Evolutionary conservation across 2,888 invertebrate genomes (phyloP).

Genomic region (Phengaris alcon): DNA sequence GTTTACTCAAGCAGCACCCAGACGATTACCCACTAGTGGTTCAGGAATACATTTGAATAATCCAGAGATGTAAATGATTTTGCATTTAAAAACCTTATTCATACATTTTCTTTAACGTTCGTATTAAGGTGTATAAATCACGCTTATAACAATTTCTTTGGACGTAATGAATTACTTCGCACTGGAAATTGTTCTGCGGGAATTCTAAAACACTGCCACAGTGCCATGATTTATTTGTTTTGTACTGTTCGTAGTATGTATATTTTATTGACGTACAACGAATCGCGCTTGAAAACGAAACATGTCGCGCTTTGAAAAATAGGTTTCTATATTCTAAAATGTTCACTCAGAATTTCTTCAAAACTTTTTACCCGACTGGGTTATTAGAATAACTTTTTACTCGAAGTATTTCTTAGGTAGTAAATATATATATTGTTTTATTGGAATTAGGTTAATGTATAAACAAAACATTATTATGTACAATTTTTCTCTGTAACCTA

Average conservation of each 20-base stretch:
- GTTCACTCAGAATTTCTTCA: too few relatives aligned
- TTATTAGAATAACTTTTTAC: neutral
- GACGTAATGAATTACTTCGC: constrained; percentile 23
- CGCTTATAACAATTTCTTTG: constrained; percentile 18
- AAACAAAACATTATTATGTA: too few relatives aligned
- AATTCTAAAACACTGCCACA: constrained; percentile 21
- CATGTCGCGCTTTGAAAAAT: constrained; percentile 5
- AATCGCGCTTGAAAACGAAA: neutral
- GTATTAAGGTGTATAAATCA: constrained; percentile 27
- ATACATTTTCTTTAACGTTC: constrained; percentile 46
- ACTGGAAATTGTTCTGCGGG: constrained; percentile 13
- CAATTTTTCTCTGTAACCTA: too few relatives aligned
- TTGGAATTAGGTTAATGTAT: too few relatives aligned
- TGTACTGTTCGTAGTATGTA: constrained; percentile 2
- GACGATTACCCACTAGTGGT: constrained; percentile 69
- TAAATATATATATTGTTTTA: neutral
- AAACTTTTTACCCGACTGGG: too few relatives aligned
- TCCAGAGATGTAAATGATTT: constrained; percentile 74
- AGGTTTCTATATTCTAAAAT: neutral
- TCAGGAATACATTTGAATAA: constrained; percentile 77
- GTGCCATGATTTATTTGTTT: constrained; percentile 22
- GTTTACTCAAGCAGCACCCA: constrained; percentile 72
- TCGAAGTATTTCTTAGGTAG: neutral
- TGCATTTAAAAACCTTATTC: constrained; percentile 72
- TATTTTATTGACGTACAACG: constrained; percentile 20